Percentiles rank a stretch among this genome's conserved stretches.
Conservation (phyloP, 2,797 vertebrate genomes). For the Macrochelys suwanniensis region DNA sequence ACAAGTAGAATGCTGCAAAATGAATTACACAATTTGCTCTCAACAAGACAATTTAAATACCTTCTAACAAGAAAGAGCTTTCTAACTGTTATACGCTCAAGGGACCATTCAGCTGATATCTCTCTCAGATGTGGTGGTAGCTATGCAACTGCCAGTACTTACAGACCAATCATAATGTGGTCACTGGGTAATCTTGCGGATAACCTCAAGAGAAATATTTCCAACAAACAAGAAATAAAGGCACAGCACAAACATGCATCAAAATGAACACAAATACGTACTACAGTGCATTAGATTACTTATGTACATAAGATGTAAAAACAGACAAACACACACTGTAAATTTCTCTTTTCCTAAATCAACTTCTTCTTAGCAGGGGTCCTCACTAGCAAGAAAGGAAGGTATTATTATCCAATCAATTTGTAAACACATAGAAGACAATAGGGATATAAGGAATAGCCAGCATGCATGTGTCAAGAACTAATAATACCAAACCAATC, state of each 20-base stretch:
- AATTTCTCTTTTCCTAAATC: background rate
- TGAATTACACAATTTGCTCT: background rate
- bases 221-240: conserved; percentile 41
- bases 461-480: background rate
- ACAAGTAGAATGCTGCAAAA: background rate
- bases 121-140: background rate
- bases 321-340: background rate
- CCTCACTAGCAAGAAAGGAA: background rate
- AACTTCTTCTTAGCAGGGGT: background rate
- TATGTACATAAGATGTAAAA: accelerated
- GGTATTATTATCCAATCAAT: background rate
- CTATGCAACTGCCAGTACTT: background rate
- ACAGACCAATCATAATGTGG: conserved; percentile 27
- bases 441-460: background rate
- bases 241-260: background rate
- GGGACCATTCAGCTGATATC: background rate
- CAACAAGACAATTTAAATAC: background rate
- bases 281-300: background rate
- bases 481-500: background rate
- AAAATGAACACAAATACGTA: background rate
- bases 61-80: background rate
- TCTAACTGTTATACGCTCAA: background rate
- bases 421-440: background rate
- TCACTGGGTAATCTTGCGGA: conserved; percentile 16
- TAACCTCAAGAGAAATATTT: conserved; percentile 51